phyloP scores from a whole-genome alignment of 2,888 invertebrate genomes.

The Epirrita christyi region DNA sequence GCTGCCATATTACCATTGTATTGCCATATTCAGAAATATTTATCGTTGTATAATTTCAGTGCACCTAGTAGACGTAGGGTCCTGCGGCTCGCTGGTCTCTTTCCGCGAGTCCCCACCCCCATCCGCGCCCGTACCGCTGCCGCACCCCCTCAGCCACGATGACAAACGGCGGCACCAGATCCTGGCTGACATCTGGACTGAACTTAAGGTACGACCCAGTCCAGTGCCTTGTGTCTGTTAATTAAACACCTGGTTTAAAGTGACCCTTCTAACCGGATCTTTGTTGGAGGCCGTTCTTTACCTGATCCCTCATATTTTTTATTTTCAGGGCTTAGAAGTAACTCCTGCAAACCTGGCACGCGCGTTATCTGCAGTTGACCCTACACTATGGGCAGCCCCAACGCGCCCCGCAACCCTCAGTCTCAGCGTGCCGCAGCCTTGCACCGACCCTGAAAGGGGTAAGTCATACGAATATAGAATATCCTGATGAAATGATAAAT shows the following conservation, averaged over 20 bases:
- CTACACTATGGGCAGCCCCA: constrained; percentile 88
- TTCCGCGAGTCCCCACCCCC: constrained; percentile 79
- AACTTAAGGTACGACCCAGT: constrained; percentile 74
- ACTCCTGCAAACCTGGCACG: constrained; percentile 86
- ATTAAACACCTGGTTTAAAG: no score
- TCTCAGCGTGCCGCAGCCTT: constrained; percentile 86
- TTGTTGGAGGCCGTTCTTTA: no score
- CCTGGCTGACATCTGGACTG: constrained; percentile 86
- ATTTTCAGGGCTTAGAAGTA: constrained; percentile 83
- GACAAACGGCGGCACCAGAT: constrained; percentile 87
- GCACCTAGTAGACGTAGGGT: constrained; percentile 75
- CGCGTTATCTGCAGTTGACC: constrained; percentile 87
- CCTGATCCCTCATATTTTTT: no score
- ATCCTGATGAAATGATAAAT: background rate
- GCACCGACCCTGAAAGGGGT: constrained; percentile 64
- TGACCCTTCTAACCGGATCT: no score
- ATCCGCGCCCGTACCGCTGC: constrained; percentile 71
- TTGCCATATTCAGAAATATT: background rate
- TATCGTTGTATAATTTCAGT: constrained; percentile 53
- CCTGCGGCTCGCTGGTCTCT: constrained; percentile 78
- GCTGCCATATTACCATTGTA: background rate
- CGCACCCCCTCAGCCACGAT: constrained; percentile 84
- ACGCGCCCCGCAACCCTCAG: constrained; percentile 89
- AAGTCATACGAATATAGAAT: constrained; percentile 23
- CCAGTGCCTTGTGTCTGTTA: no score